Evolutionary conservation across 1,140 invertebrate species (phyloP), one percentile per base, ranked within the genome.

Genomic region (Dinothrombium tinctorium): DNA sequence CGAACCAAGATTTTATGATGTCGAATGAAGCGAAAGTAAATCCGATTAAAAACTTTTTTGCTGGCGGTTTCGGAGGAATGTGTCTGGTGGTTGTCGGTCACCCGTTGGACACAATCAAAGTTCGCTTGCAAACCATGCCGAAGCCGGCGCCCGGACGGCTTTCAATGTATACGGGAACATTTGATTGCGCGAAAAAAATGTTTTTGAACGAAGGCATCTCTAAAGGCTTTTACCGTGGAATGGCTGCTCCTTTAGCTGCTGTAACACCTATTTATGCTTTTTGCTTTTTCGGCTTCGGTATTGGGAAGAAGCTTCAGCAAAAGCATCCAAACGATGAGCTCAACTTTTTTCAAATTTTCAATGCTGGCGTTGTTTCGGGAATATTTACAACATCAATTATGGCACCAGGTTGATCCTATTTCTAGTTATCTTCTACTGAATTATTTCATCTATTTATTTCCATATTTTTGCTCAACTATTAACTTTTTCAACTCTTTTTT

Each of bases 11-110:
- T 9, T 28, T 1, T 9, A 28, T 19, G 20, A 29, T 28, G 26
- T 19, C 24, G 17, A 20, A 29, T 19, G 9, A 15, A 23, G 40
- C 47, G 25, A 49, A 49, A 44, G 50, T 47, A 19, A 81, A 75
- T 55, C 80, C 84, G 2, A 44, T 77, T 2, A 94, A 94, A 64
- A 89, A 92, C 60, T 95, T 98, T 54, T 47, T 95, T 4, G 79
- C 86, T 51, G 92, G 92, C 37, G 90, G 92, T 42, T 83, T 92
- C 59, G 92, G 90, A 21, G 92, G 92, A 46, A 69, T 87, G 44
- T 96, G 87, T 55, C 79, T 86, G 32, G 86, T 98, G 5, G 53
- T 86, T 38, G 71, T 77, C 8, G 90, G 92, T 7, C 90, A 98
- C 64, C 92, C 92, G 8, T 68, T 98, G 49, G 92, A 72, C 50